phyloP scores from a whole-genome alignment of 2,797 vertebrate genomes.

The Threskiornis aethiopicus region DNA sequence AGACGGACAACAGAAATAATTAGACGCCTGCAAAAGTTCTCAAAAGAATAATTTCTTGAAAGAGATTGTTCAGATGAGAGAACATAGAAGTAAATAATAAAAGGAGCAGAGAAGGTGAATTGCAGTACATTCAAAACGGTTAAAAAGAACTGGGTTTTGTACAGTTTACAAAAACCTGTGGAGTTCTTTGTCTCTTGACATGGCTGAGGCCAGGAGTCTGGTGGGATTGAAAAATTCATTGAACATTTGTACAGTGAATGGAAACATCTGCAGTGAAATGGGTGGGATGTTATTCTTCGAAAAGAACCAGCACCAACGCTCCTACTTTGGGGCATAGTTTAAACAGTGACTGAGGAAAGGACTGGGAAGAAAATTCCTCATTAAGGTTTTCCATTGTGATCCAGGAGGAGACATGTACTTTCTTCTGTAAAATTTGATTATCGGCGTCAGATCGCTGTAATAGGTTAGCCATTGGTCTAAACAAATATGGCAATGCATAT shows the following conservation, averaged over 20 bases:
- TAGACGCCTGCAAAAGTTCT: constrained; percentile 28
- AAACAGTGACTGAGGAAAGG: background rate
- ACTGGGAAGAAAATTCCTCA: background rate
- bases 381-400: constrained; percentile 2
- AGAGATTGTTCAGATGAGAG: constrained; percentile 56
- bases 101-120: constrained; percentile 61
- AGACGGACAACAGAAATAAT: constrained; percentile 39
- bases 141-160: constrained; percentile 57
- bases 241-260: constrained; percentile 59
- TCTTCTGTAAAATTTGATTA: background rate
- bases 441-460: background rate
- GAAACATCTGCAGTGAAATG: constrained; percentile 66
- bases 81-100: constrained; percentile 47
- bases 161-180: constrained; percentile 61
- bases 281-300: constrained; percentile 48
- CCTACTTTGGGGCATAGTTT: constrained; percentile 16
- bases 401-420: background rate
- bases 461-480: background rate
- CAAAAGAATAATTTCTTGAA: constrained; percentile 60
- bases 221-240: constrained; percentile 60
- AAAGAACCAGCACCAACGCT: constrained; percentile 34
- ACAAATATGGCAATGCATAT: background rate
- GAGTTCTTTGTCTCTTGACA: constrained; percentile 56
- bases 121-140: constrained; percentile 36
- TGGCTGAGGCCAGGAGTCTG: constrained; percentile 44